phyloP scores from a whole-genome alignment of 2,113 vertebrate species.

The Oreocharis arfaki region DNA sequence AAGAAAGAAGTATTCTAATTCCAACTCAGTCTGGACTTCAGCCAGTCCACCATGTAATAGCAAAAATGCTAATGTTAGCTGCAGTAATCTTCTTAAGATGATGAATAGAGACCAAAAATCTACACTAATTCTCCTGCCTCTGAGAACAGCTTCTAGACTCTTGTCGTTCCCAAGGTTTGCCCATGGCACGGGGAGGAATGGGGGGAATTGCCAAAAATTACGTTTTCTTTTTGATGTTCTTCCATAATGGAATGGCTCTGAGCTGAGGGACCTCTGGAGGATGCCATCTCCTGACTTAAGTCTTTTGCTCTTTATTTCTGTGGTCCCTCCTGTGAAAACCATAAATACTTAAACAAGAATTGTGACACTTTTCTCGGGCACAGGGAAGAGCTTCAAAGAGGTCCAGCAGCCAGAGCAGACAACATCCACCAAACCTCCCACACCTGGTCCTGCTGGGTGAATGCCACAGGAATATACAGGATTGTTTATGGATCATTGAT shows the following conservation, averaged over 20 bases:
- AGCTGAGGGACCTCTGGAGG: neutral
- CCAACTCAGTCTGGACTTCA: neutral
- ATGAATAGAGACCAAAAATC: neutral
- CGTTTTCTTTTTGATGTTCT: neutral
- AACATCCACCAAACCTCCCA: neutral
- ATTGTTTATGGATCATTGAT: neutral
- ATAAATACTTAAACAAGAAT: neutral
- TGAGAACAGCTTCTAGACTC: neutral
- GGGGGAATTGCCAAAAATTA: neutral
- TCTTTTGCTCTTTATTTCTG: neutral
- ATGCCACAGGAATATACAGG: fast-evolving
- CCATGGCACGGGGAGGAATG: neutral
- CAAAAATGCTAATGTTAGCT: neutral
- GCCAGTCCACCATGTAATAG: neutral
- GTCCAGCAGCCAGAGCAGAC: neutral
- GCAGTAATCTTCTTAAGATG: neutral
- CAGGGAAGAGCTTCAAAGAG: neutral
- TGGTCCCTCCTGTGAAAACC: neutral
- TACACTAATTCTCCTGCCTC: neutral
- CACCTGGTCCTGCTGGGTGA: neutral
- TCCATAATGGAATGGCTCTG: neutral
- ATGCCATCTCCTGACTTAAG: neutral
- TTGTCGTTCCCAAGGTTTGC: neutral
- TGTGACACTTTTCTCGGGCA: neutral
- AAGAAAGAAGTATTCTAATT: neutral